A percentile compares a stretch with the other conserved stretches of the same genome.
Conservation (phyloP, 2,888 invertebrate genomes). For the Papilio gigon region DNA sequence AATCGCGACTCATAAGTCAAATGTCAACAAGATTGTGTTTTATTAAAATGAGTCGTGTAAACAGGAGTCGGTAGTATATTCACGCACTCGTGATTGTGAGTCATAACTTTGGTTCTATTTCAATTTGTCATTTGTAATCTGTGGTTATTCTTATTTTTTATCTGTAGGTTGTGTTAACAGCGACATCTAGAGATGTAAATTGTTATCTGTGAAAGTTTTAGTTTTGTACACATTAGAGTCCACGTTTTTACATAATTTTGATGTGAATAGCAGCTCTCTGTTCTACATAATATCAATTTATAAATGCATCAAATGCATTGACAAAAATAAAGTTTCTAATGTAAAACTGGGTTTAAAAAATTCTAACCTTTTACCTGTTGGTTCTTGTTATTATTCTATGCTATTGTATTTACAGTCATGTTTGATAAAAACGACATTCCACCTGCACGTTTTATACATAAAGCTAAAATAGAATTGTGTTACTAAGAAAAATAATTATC, state of each 20-base stretch:
- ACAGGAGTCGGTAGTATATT: constrained; percentile 8
- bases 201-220: background rate
- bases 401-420: background rate
- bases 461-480: background rate
- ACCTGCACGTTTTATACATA: background rate
- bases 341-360: background rate
- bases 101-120: constrained; percentile 18
- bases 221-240: background rate
- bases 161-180: background rate
- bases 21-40: constrained; percentile 66
- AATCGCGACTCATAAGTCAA: constrained; percentile 59
- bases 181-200: background rate
- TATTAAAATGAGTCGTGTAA: constrained; percentile 19
- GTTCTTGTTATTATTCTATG: background rate
- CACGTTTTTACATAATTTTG: background rate
- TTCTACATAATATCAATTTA: background rate
- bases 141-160: constrained; percentile 1
- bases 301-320: background rate
- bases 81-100: constrained; percentile 23
- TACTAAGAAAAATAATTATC: background rate
- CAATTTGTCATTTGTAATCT: background rate
- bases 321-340: background rate
- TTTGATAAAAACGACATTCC: background rate
- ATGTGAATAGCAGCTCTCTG: background rate
- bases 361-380: background rate